Evolutionary conservation across 2,888 invertebrate genomes (phyloP).

Genomic region (Strigamia transsilvanica): DNA sequence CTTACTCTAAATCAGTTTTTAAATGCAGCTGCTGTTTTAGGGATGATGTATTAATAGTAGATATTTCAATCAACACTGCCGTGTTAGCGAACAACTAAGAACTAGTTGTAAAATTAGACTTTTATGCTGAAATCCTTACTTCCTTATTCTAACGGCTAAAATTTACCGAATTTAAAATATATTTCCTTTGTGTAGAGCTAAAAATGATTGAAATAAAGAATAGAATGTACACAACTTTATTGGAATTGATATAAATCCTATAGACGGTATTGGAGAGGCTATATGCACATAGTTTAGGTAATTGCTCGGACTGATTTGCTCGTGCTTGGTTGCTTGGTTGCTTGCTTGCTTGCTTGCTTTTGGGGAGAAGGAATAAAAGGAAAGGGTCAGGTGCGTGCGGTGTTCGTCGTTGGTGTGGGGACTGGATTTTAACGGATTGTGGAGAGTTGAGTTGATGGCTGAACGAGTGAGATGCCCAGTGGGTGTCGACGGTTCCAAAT

Average conservation of each 20-base stretch:
- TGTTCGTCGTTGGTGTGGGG: constrained; percentile 5
- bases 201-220: no score
- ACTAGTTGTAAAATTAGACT: no score
- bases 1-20: no score
- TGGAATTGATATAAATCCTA: constrained; percentile 6
- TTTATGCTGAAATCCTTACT: no score
- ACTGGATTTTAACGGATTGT: constrained; percentile 42
- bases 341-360: not conserved
- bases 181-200: no score
- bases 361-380: not conserved
- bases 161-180: no score
- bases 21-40: no score
- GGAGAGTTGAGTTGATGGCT: constrained; percentile 35
- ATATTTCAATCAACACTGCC: no score
- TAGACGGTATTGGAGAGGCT: not conserved
- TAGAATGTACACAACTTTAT: no score
- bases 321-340: not conserved
- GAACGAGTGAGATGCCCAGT: constrained; percentile 34
- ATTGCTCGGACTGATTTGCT: constrained; percentile 37
- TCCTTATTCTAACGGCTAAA: no score
- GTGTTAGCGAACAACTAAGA: no score
- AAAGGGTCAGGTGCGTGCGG: constrained; percentile 14
- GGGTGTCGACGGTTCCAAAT: constrained; percentile 34
- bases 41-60: no score
- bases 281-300: constrained; percentile 10